Evolutionary conservation across 2,113 vertebrate genomes (phyloP).

Genomic region (Arothron firmamentum): DNA sequence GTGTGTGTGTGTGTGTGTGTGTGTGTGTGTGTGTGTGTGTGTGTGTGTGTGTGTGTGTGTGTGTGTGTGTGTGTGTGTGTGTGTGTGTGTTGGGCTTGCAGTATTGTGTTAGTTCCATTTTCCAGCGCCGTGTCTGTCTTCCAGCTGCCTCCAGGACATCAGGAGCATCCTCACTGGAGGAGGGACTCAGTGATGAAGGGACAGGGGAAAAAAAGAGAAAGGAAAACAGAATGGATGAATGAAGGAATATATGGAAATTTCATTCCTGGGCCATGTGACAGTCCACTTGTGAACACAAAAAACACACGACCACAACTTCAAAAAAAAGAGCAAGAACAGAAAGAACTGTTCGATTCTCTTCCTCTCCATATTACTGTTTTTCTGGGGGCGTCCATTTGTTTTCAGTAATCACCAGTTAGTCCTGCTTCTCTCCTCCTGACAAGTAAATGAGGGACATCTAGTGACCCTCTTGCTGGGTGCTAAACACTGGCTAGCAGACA

Average conservation of each 20-base stretch:
- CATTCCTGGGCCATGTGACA: too few species aligned
- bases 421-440: conserved; percentile 32
- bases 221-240: background rate
- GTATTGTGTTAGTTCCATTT: conserved; percentile 48
- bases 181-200: conserved; percentile 1
- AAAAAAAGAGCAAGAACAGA: background rate
- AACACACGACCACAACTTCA: too few species aligned
- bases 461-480: conserved; percentile 1
- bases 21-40: too few species aligned
- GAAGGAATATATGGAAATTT: background rate
- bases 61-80: conserved; percentile 24
- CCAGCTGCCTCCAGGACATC: conserved; percentile 32
- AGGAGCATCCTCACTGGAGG: conserved; percentile 32
- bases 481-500: conserved; percentile 45
- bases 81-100: conserved; percentile 18
- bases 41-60: too few species aligned
- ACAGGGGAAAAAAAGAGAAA: background rate
- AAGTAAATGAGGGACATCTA: conserved; percentile 49
- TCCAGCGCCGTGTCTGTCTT: conserved; percentile 27
- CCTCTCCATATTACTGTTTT: conserved; percentile 1
- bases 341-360: too few species aligned
- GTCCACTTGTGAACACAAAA: too few species aligned
- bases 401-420: conserved; percentile 45
- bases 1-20: conserved; percentile 24
- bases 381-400: conserved; percentile 26